A percentile compares a stretch with the other conserved stretches of the same genome.
Evolutionary conservation across 2,888 invertebrate species (phyloP).

Genomic region (Agrotis ipsilon): DNA sequence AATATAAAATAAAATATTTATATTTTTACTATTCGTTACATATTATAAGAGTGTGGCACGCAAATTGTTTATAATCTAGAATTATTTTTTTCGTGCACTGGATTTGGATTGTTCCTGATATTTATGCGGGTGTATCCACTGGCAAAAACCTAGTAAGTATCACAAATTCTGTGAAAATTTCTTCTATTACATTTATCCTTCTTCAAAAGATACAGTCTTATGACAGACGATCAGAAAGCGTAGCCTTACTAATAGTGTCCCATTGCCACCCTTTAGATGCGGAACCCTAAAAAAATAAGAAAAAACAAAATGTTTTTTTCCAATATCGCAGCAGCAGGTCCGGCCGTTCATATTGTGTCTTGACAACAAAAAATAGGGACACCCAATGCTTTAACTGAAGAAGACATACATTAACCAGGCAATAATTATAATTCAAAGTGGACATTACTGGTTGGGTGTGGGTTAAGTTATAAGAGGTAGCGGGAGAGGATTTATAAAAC

Average conservation of each 20-base stretch:
- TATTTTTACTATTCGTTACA: not conserved
- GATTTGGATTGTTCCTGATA: too few relatives aligned
- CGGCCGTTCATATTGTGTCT: constrained; percentile 75
- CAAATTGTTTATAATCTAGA: too few relatives aligned
- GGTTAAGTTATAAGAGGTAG: constrained; percentile 62
- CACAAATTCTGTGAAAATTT: not conserved
- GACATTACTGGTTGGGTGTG: constrained; percentile 78
- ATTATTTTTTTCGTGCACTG: too few relatives aligned
- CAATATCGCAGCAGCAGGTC: constrained; percentile 84
- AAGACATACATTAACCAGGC: constrained; percentile 88
- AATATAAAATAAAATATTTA: too few relatives aligned
- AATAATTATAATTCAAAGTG: constrained; percentile 90
- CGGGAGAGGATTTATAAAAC: constrained; percentile 31
- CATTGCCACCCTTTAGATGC: not conserved
- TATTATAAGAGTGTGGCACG: not conserved
- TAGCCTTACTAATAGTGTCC: not conserved
- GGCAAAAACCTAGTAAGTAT: too few relatives aligned
- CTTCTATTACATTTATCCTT: not conserved
- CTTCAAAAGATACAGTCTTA: not conserved
- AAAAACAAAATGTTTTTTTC: constrained; percentile 73
- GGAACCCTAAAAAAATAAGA: constrained; percentile 10
- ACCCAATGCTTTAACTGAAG: constrained; percentile 87
- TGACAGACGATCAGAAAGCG: not conserved
- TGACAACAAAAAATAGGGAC: constrained; percentile 87
- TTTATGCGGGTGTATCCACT: too few relatives aligned